These are phyloP conservation scores for Drosophila miranda DNA, from an alignment of 1,140 invertebrate species.

Conservation along the genomic window DNA sequence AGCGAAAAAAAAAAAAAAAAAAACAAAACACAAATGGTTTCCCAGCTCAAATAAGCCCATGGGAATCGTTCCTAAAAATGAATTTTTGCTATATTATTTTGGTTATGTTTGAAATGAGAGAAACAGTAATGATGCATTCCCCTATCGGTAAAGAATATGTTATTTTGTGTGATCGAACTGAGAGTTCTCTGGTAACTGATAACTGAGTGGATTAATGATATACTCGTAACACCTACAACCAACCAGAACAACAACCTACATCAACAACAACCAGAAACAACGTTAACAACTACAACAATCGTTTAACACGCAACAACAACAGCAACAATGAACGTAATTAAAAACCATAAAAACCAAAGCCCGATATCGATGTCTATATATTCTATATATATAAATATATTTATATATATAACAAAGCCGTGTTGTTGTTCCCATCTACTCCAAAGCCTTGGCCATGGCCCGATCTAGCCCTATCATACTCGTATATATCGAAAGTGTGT, in stretches of 20 bases:
- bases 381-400: slow-evolving; percentile 52
- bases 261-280: slow-evolving; percentile 63
- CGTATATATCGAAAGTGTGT: slow-evolving; percentile 23
- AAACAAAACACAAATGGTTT: slow-evolving; percentile 19
- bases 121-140: slow-evolving; percentile 25
- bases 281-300: slow-evolving; percentile 64
- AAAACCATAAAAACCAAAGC: slow-evolving; percentile 47
- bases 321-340: slow-evolving; percentile 52
- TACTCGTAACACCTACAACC: slow-evolving; percentile 62
- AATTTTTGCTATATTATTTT: slow-evolving; percentile 29
- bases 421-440: slow-evolving; percentile 73
- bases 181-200: slow-evolving; percentile 30
- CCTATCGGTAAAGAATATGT: slow-evolving; percentile 25
- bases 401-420: slow-evolving; percentile 50
- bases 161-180: slow-evolving; percentile 27
- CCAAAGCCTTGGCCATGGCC: slow-evolving; percentile 58
- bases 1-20: slow-evolving; percentile 9
- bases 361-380: slow-evolving; percentile 76
- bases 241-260: slow-evolving; percentile 57
- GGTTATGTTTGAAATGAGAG: slow-evolving; percentile 29
- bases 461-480: slow-evolving; percentile 35
- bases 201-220: slow-evolving; percentile 55
- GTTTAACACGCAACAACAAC: slow-evolving; percentile 72
- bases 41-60: neutral
- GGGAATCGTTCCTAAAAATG: slow-evolving; percentile 25